A percentile compares a stretch with the other conserved stretches of the same genome.
phyloP scores from a whole-genome alignment of 2,113 vertebrate genomes.

The Onychorhynchus coronatus region DNA sequence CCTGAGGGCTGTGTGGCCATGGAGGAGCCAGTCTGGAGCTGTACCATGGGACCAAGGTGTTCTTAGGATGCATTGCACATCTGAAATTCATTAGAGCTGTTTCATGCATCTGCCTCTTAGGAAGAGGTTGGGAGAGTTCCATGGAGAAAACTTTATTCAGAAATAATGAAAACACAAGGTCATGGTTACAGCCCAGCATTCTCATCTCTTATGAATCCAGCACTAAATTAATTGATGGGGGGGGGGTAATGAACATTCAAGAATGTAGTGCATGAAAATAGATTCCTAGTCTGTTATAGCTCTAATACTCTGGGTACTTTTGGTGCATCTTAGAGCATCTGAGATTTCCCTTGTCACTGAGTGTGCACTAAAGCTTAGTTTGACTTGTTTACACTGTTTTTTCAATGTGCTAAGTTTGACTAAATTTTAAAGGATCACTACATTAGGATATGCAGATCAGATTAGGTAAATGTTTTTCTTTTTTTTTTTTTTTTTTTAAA shows the following conservation, averaged over 20 bases:
- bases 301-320: neutral
- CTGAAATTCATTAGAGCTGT: neutral
- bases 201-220: neutral
- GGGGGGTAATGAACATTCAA: neutral
- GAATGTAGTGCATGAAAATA: neutral
- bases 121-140: neutral
- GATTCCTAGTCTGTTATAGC: neutral
- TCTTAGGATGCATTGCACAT: neutral
- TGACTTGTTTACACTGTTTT: neutral
- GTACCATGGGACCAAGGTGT: neutral
- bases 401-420: neutral
- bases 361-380: neutral
- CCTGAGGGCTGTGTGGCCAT: neutral
- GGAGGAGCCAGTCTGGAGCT: neutral
- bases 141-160: neutral
- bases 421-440: neutral
- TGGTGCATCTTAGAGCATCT: neutral
- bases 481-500: neutral
- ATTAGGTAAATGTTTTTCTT: neutral
- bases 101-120: neutral
- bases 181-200: neutral
- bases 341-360: neutral
- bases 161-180: neutral
- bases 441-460: neutral
- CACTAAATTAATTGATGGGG: neutral